phyloP scores from a whole-genome alignment of 2,888 invertebrate species.

The Hirtodrosophila trivittata region DNA sequence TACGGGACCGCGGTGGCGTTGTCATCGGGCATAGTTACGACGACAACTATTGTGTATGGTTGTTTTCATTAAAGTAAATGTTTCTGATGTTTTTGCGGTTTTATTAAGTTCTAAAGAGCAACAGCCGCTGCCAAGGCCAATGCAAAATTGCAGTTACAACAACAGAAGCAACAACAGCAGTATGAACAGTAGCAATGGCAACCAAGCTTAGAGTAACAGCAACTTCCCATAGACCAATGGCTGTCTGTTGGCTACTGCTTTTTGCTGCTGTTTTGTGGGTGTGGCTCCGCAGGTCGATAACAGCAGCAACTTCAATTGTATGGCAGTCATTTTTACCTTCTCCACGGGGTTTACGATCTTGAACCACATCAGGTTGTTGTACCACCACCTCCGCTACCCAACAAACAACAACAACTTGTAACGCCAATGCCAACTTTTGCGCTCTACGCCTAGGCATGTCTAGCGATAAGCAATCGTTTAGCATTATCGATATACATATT shows the following conservation, averaged over 20 bases:
- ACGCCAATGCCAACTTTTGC: slow-evolving; percentile 45
- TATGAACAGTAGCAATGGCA: slow-evolving; percentile 15
- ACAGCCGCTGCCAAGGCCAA: slow-evolving; percentile 79
- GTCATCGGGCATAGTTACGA: slow-evolving; percentile 5
- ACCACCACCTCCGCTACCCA: slow-evolving; percentile 47
- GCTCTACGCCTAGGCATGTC: slow-evolving; percentile 15
- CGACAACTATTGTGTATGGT: slow-evolving; percentile 1
- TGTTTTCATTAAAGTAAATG: slow-evolving; percentile 11
- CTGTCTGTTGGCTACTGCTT: slow-evolving; percentile 13
- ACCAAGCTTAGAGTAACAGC: slow-evolving; percentile 20
- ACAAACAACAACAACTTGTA: slow-evolving; percentile 27
- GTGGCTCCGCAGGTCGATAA: slow-evolving; percentile 60
- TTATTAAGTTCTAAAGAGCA: slow-evolving; percentile 77
- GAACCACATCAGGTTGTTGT: slow-evolving; percentile 83
- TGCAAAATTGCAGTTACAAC: slow-evolving; percentile 55
- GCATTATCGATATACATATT: slow-evolving; percentile 37
- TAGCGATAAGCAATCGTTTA: slow-evolving; percentile 36
- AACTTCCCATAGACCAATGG: slow-evolving; percentile 15
- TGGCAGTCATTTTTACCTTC: slow-evolving; percentile 74
- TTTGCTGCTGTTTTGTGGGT: slow-evolving; percentile 48
- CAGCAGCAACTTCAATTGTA: slow-evolving; percentile 29
- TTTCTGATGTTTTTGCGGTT: slow-evolving; percentile 33
- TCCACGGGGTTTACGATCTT: slow-evolving; percentile 76
- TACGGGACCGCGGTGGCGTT: slow-evolving; percentile 32
- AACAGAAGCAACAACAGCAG: slow-evolving; percentile 5